A percentile compares a stretch with the other conserved stretches of the same genome.
Conservation (phyloP, 2,113 vertebrate genomes). For the Cygnus buccinator region DNA sequence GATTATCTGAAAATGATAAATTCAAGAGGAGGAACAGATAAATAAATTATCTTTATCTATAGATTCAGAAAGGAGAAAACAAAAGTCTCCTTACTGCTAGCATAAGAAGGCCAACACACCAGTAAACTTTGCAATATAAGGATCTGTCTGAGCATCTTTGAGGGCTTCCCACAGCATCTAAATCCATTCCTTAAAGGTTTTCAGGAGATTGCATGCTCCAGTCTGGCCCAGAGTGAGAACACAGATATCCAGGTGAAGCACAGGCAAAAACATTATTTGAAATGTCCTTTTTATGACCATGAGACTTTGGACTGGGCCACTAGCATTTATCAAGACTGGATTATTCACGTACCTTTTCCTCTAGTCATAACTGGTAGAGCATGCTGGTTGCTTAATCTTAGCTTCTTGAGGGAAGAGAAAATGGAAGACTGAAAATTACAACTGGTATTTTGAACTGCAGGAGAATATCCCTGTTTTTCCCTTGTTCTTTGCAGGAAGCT, state of each 20-base stretch:
- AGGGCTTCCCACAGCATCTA: background rate
- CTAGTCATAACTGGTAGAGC: background rate
- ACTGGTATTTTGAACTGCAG: background rate
- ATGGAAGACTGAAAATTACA: background rate
- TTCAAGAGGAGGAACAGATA: background rate
- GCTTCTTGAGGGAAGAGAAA: background rate
- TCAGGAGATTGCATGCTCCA: background rate
- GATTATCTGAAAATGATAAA: background rate
- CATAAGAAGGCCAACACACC: background rate
- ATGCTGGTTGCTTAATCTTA: background rate
- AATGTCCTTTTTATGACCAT: background rate
- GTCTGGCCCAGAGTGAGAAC: background rate
- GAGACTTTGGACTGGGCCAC: background rate
- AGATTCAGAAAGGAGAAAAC: background rate
- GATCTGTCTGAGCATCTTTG: background rate
- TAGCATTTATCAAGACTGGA: background rate
- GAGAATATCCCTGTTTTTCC: background rate
- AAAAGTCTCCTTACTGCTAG: background rate
- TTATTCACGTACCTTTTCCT: background rate
- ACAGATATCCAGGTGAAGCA: background rate
- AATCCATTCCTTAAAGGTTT: background rate
- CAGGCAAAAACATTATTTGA: background rate
- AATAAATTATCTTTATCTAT: too few species aligned
- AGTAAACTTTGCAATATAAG: background rate
- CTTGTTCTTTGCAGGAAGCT: constrained; percentile 18